Evolutionary conservation across 2,113 vertebrate genomes (phyloP).

Genomic region (Seriola rivoliana): DNA sequence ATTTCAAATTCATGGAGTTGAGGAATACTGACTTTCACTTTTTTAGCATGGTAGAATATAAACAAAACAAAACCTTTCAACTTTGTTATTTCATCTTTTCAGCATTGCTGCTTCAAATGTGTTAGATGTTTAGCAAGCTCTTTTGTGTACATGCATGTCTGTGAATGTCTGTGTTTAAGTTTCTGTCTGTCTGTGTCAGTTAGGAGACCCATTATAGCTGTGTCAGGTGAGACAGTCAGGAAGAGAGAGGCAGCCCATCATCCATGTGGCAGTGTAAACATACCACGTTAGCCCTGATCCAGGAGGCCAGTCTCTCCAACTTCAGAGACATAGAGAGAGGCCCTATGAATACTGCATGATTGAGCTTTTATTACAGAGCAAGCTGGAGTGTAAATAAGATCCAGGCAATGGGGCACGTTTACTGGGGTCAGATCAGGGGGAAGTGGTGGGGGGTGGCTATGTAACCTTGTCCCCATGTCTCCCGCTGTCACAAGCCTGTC

Average conservation of each 20-base stretch:
- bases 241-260: constrained; percentile 49
- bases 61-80: not conserved
- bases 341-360: constrained; percentile 86
- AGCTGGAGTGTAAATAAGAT: constrained; percentile 84
- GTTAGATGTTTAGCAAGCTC: not conserved
- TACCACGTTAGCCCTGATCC: constrained; percentile 75
- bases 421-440: constrained; percentile 84
- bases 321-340: constrained; percentile 73
- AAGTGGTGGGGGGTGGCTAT: constrained; percentile 72
- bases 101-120: not conserved
- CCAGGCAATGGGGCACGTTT: constrained; percentile 79
- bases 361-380: constrained; percentile 80
- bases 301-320: constrained; percentile 60
- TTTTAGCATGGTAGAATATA: not conserved
- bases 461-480: constrained; percentile 81
- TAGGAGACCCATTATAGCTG: constrained; percentile 31
- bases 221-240: constrained; percentile 64
- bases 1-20: not conserved
- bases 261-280: constrained; percentile 70
- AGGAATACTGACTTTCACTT: not conserved
- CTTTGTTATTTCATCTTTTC: not conserved
- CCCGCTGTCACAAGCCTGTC: constrained; percentile 76
- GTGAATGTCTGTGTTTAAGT: constrained; percentile 10
- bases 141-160: not conserved
- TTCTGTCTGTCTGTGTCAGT: constrained; percentile 32